phyloP scores from a whole-genome alignment of 53 echinoderm and acorn worm genomes.

The Zoroaster sp. region DNA sequence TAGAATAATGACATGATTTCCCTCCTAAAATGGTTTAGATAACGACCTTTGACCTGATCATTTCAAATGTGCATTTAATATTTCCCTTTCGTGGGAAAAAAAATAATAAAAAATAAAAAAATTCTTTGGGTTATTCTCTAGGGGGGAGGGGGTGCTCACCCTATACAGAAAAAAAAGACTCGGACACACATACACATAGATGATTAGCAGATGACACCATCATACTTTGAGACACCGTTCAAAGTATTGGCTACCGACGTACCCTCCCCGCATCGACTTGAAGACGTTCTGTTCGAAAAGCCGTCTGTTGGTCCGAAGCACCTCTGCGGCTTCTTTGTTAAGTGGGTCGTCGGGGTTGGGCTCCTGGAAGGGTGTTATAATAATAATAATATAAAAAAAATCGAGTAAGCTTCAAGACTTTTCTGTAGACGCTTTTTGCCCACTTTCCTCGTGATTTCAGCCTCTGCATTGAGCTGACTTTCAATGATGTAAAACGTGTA shows the following conservation, averaged over 20 bases:
- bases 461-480: too few relatives aligned
- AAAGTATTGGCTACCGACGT: slow-evolving; percentile 93
- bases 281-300: slow-evolving; percentile 95
- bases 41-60: slow-evolving; percentile 15
- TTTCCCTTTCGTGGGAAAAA: too few relatives aligned
- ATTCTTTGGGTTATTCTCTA: background rate
- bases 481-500: too few relatives aligned
- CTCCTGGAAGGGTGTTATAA: slow-evolving; percentile 66
- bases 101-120: too few relatives aligned
- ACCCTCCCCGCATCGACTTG: slow-evolving; percentile 97
- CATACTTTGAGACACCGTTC: slow-evolving; percentile 87
- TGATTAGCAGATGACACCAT: slow-evolving; percentile 20
- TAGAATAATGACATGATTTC: too few relatives aligned
- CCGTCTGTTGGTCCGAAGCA: slow-evolving; percentile 81
- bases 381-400: background rate
- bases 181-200: slow-evolving; percentile 33
- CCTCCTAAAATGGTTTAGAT: background rate
- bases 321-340: slow-evolving; percentile 98
- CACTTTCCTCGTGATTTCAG: too few relatives aligned
- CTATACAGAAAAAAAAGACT: too few relatives aligned
- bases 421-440: too few relatives aligned
- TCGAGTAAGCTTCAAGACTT: too few relatives aligned
- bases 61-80: too few relatives aligned
- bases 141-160: background rate
- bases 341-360: slow-evolving; percentile 98